Conservation (phyloP, 2,888 invertebrate genomes). For the Pantelozetes paolii region DNA sequence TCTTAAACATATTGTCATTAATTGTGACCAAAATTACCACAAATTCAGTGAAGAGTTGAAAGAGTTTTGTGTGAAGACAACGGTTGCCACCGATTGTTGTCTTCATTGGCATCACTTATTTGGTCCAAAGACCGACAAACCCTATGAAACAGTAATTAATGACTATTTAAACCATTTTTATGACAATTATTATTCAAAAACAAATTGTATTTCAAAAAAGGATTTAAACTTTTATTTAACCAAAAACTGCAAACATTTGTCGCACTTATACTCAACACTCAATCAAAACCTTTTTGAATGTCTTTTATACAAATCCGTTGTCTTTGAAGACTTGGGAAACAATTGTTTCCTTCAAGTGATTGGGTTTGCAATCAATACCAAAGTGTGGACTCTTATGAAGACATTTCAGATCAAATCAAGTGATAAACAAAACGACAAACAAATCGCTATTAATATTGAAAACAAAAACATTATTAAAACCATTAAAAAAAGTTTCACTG, state of each 20-base stretch:
- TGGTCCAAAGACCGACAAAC: not conserved
- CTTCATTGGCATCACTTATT: not conserved
- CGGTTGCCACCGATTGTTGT: not conserved
- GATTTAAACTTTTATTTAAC: not conserved
- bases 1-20: not conserved
- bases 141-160: not conserved
- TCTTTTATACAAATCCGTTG: not conserved
- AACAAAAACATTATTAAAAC: not conserved
- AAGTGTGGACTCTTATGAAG: not conserved
- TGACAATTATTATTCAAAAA: not conserved
- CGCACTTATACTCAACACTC: not conserved
- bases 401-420: not conserved
- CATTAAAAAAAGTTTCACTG: not conserved
- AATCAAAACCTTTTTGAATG: not conserved
- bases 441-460: not conserved
- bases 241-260: not conserved
- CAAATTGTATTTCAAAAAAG: not conserved
- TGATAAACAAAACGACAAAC: not conserved
- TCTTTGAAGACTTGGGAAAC: slow-evolving; percentile 5
- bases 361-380: not conserved
- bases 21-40: not conserved
- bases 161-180: not conserved
- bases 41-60: not conserved
- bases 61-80: not conserved
- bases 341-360: slow-evolving; percentile 6